These are phyloP conservation scores for Ommatoiulus sabulosus DNA, from an alignment of 2,888 invertebrate species.

Conservation along the genomic window DNA sequence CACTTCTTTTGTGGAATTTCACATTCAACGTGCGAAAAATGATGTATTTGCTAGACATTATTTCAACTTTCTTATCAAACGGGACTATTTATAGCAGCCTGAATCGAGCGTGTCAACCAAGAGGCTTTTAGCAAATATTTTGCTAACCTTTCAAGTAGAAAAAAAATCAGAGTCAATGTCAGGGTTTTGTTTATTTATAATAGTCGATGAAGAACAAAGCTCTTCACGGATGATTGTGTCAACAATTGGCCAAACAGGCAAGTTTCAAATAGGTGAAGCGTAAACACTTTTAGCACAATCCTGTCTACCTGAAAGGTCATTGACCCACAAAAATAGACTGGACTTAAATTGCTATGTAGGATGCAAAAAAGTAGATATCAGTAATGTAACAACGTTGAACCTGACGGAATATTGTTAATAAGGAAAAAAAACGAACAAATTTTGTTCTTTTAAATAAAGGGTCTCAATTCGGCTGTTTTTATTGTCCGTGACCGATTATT, in stretches of 20 bases:
- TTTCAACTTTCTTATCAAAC: conserved; percentile 26
- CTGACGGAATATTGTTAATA: background rate
- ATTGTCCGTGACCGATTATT: no score
- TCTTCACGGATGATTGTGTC: conserved; percentile 40
- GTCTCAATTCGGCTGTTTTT: background rate
- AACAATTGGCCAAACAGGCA: conserved; percentile 37
- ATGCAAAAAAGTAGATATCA: conserved; percentile 14
- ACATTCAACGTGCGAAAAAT: background rate
- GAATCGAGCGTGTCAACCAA: background rate
- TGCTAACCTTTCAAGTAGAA: background rate
- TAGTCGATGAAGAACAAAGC: conserved; percentile 21
- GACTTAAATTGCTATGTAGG: conserved; percentile 29
- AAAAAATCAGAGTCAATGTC: conserved; percentile 18
- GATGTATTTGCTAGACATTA: conserved; percentile 17
- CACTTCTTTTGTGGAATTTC: background rate
- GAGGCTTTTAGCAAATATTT: conserved; percentile 10
- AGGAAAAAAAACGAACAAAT: background rate
- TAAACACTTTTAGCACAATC: conserved; percentile 13
- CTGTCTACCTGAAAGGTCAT: conserved; percentile 38
- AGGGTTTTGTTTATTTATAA: conserved; percentile 47
- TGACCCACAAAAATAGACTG: conserved; percentile 47
- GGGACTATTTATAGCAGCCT: background rate
- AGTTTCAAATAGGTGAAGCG: background rate
- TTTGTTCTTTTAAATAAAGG: no score
- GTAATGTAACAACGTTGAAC: conserved; percentile 28